Evolutionary conservation across 2,888 invertebrate genomes (phyloP).

Genomic region (Steinernema hermaphroditum): DNA sequence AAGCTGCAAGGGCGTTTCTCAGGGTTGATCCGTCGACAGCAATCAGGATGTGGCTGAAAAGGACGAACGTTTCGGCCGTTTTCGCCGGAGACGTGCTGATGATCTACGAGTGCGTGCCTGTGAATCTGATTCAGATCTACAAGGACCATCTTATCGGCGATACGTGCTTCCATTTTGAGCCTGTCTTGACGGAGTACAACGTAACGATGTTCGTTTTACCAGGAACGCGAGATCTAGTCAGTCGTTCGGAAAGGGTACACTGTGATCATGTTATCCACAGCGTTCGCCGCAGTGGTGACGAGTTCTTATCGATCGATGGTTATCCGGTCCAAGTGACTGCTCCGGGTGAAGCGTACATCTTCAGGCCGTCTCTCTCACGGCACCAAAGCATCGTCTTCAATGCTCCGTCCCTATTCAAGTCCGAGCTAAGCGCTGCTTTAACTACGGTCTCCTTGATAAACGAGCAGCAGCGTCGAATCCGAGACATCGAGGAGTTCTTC

Average conservation of each 20-base stretch:
- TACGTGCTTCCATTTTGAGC: not conserved
- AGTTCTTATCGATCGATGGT: not conserved
- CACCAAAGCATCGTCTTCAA: not conserved
- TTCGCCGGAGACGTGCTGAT: not conserved
- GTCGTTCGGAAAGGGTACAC: not conserved
- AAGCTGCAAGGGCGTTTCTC: not conserved
- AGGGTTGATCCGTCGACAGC: not conserved
- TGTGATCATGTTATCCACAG: not conserved
- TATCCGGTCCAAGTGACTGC: too few species aligned
- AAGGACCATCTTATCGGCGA: not conserved
- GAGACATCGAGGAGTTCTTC: not conserved
- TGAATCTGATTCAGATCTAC: not conserved
- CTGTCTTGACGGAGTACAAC: not conserved
- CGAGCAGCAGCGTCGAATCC: not conserved
- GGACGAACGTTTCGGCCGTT: not conserved
- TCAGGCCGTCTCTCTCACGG: too few species aligned
- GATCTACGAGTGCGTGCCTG: not conserved
- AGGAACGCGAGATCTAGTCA: not conserved
- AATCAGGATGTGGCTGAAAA: not conserved
- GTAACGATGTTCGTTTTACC: conserved; percentile 6
- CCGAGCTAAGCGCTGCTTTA: not conserved
- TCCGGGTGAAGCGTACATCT: too few species aligned
- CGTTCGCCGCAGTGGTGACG: not conserved
- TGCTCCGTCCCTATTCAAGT: not conserved
- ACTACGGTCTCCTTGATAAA: not conserved